Base-by-base conservation (phyloP, 2,888 invertebrate species). In the Acanthosepion lycidas region DNA sequence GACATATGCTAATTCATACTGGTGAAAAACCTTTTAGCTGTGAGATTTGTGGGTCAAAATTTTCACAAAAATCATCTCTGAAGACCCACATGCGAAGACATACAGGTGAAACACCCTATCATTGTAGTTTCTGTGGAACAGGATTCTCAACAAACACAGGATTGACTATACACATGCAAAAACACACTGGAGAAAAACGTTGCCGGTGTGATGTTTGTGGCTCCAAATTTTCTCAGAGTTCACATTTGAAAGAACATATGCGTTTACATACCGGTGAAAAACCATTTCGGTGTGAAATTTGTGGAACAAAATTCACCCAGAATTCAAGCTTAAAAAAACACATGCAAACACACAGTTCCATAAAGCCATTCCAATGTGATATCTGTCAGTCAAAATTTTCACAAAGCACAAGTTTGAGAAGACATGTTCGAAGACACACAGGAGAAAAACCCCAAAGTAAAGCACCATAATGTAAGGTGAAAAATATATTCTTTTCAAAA, bases 201-300 rank as follows among this genome's bases (percentile, higher is more conserved):
- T 97, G 96, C 95, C 95, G 95, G 3, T 97, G 97, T 95, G 95
- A 95, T 8, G 95, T 95, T 94, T 98, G 98, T 94, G 96, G 96
- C 51, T 96, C 97, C 94, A 97, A 96, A 95, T 97, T 97, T 94
- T 97, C 97, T 49, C 97, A 97, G 6, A 96, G 96, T n/a, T 96
- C 96, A 15, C 96, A 96, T 94, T 96, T 98, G 12, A 97, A 97
- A 95, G 98, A 98, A 23, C 98, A 98, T 96, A 97, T 98, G 95
- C 98, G 98, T 96, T 18, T 55, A 55, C 55, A 55, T 18, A 97
- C 97, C 94, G 97, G 97, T 96, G 97, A 97, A 95, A 97, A 97
- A 91, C 97, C 97, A 6, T 97, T 96, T 95, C 95, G 95, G 4
- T 97, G 97, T 95, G 95, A 95, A 6, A 95, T 95, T 94, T 98